Base-by-base conservation (phyloP, 2,113 vertebrate species). In the Amphilophus citrinellus region DNA sequence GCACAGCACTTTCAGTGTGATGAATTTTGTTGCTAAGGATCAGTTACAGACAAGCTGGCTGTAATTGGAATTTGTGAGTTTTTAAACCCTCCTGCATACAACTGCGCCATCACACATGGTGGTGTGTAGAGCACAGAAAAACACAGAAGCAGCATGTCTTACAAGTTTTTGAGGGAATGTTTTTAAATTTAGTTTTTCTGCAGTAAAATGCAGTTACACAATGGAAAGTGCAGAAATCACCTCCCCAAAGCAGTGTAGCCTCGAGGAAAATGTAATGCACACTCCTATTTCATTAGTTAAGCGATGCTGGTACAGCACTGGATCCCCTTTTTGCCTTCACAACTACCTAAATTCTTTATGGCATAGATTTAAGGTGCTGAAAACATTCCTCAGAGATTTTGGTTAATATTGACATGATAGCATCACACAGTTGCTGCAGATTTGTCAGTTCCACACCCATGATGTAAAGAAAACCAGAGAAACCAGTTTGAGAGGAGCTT, bases 1-100 rank as follows among this genome's bases (percentile, higher is more conserved):
- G 66, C 65, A 20, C 59, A 80, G 42, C 66, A 75, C 56, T 84
- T 83, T 77, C 35, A 22, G 35, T 73, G 60, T 44, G 66, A 77
- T 83, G 30, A 76, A 73, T 83, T 32, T 77, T n/a, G 24, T 39
- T 57, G 73, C 65, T 53, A 42, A 39, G 63, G 44, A 76, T 47
- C 47, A 53, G 63, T 65, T 75, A 37, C 30, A 44, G 59, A 68
- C 57, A 59, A 50, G 50, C 59, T 32, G 44, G 35, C 65, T 37
- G 56, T 65, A 62, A 77, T 76, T 47, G 77, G 42, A 77, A 61
- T 79, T 80, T 66, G 56, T 65, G 47, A 79, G 58, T 66, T 76
- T n/a, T 20, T 10, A 77, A 68, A 22, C 65, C 32, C 6, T 83
- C 62, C 60, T 77, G 17, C 3, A 5, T 80, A 35, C 42, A 35